Evolutionary conservation across 2,797 vertebrate genomes (phyloP), one percentile per base, ranked within the genome.

Genomic region (Tympanoctomys barrerae): DNA sequence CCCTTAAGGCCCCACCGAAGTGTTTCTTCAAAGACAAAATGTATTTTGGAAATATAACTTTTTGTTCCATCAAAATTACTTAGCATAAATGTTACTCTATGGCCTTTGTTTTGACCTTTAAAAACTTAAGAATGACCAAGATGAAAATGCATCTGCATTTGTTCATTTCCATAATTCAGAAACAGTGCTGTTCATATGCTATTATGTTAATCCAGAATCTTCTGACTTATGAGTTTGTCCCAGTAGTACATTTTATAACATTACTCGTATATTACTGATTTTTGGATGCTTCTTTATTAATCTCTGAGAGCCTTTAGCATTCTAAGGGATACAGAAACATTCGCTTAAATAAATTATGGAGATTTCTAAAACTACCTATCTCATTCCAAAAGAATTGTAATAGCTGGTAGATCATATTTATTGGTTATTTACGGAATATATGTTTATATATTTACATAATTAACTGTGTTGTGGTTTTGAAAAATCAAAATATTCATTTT

Each of bases 1-100:
- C 73, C 77, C 78, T 64, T 36, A 64, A 59, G 59, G 66, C 2
- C 4, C 61, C 42, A 87, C 3, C 7, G 77, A 66, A 96, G 5
- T 39, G 5, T 64, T 96, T 73, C 87, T 93, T 94, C 21, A 64
- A 95, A 96, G 75, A 93, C 85, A 87, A 93, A 70, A 59, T 31
- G 0, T 61, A 87, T 59, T 90, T 93, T 81, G 26, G 49, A 94
- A 94, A 90, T 46, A 57, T 12, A 81, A 84, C 52, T 59, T 61
- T 85, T 54, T 57, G 79, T 87, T 62, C 2, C 19, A 84, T 85
- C 64, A 73, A 73, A 75, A 84, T 90, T 92, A 66, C 46, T 93
- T 68, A 75, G 28, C 7, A 19, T 62, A 1, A 59, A 85, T 82
- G 22, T 24, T 24, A 64, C 80, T 54, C 54, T 12, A 31, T 61